Percentiles rank a stretch among this genome's conserved stretches.
These are phyloP conservation scores for Ifrita kowaldi DNA, from an alignment of 2,113 vertebrate species.

Conservation along the genomic window DNA sequence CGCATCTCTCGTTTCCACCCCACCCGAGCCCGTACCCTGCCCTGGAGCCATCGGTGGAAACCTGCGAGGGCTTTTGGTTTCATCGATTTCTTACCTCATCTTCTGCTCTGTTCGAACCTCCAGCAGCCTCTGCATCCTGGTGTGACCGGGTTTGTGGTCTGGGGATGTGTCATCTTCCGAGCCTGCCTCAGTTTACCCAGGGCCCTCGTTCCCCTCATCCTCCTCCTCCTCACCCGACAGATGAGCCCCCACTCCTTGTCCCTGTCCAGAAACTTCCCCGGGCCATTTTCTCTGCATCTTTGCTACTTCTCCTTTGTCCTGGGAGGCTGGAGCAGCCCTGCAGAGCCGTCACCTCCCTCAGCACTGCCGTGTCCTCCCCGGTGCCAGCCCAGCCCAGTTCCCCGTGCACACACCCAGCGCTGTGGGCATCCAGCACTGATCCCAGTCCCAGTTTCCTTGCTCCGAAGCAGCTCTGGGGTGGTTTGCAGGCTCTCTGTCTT, in stretches of 20 bases:
- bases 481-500: background rate
- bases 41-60: background rate
- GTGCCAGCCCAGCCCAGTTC: background rate
- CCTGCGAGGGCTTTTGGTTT: background rate
- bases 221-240: background rate
- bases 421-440: background rate
- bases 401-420: background rate
- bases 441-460: background rate
- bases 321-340: background rate
- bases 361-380: accelerated
- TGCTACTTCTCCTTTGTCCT: background rate
- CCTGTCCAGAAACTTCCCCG: background rate
- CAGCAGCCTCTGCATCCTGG: background rate
- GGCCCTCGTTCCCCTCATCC: accelerated
- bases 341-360: background rate
- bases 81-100: background rate
- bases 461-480: background rate
- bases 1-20: background rate
- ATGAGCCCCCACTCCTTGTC: background rate
- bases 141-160: background rate
- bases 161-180: background rate
- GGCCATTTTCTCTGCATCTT: background rate
- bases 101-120: background rate
- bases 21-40: background rate
- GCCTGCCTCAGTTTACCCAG: background rate